A percentile compares a stretch with the other conserved stretches of the same genome.
Evolutionary conservation across 2,797 vertebrate species (phyloP).

Genomic region (Acrocephalus scirpaceus): DNA sequence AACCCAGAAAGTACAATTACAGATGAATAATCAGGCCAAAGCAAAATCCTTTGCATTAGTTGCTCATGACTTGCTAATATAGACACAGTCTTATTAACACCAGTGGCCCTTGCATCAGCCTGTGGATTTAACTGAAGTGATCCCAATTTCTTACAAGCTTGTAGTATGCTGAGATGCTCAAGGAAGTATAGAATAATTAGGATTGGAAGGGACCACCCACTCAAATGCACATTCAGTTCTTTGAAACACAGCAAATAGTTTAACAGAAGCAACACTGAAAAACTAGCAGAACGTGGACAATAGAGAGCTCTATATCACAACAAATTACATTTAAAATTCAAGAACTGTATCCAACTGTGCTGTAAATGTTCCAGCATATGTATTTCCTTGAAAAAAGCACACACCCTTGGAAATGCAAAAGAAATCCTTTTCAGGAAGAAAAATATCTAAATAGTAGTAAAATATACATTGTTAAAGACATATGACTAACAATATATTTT

Average conservation of each 20-base stretch:
- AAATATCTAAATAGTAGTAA: not conserved
- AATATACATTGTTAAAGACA: not conserved
- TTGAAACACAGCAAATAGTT: not conserved
- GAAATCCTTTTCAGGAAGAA: not conserved
- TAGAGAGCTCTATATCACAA: not conserved
- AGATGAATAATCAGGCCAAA: not conserved
- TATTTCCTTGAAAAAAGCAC: not conserved
- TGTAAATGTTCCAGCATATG: not conserved
- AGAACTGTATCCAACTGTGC: not conserved
- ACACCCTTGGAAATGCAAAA: not conserved
- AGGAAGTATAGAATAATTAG: not conserved
- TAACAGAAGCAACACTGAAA: not conserved
- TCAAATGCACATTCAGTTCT: not conserved
- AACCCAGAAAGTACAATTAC: not conserved
- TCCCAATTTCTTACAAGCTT: not conserved
- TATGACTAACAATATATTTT: not conserved
- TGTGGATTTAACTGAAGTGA: rapidly evolving
- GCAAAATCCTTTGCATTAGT: not conserved
- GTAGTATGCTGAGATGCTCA: not conserved
- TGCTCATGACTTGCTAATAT: not conserved
- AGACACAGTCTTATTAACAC: not conserved
- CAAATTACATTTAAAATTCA: not conserved
- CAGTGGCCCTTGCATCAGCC: not conserved
- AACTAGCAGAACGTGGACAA: not conserved
- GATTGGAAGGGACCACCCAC: not conserved